Evolutionary conservation across 2,888 invertebrate genomes (phyloP), one percentile per base, ranked within the genome.

Genomic region (Bombylius major): DNA sequence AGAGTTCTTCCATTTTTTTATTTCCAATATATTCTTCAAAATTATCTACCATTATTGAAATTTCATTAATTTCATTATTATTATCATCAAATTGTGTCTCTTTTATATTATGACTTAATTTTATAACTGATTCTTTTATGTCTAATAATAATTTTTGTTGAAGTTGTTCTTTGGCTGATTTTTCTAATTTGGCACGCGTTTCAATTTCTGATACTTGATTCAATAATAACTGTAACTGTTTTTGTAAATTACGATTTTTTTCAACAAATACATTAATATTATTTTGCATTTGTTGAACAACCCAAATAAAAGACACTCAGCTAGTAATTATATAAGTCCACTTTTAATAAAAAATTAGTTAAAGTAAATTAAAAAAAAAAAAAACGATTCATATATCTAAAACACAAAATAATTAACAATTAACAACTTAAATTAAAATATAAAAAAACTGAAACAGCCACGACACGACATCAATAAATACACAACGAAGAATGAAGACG

Each of bases 181-280:
- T 87, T 0, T 84, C 79, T 23, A 86, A 71, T 23, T 85, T 78
- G 0, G 84, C 79, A 47, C 83, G 81, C 74, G 89, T 86, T 60
- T 84, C 82, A 62, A 86, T 73, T 55, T 81, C 80, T 0, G 86
- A 82, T 60, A 86, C 84, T 66, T 90, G 87, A 5, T 82, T 79
- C 3, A 87, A 65, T 6, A 81, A 77, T 7, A 73, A 67, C 50
- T 83, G 81, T 3, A 91, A 74, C 68, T 88, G 85, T 56, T 80
- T 77, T 5, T 82, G 82, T 7, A 93, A 72, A 31, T 78, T 77
- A 3, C 76, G 72, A 58, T 81, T 78, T 69, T 87, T 87, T 51
- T 80, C 79, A n/a, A n/a, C n/a, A n/a, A n/a, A n/a, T n/a, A n/a
- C n/a, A n/a, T n/a, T n/a, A n/a, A n/a, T n/a, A n/a, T n/a, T n/a